Conservation (phyloP, 2,797 vertebrate genomes). For the Eulemur rubriventer region DNA sequence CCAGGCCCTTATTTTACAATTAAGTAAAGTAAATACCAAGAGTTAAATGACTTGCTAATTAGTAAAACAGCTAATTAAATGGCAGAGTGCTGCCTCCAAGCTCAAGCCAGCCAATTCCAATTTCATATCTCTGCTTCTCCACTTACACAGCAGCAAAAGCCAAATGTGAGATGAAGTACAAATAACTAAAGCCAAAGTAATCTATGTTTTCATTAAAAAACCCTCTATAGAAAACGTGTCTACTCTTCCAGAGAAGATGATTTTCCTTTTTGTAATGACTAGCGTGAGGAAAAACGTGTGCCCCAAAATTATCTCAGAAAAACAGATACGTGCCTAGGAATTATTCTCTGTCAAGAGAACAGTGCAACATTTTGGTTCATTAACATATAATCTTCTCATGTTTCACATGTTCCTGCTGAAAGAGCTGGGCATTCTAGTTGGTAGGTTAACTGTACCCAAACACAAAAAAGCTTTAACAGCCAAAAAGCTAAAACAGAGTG, state of each 20-base stretch:
- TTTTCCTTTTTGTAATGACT: slow-evolving; percentile 3
- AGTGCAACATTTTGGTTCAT: neutral
- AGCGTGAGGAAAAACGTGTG: neutral
- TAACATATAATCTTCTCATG: neutral
- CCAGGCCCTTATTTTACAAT: slow-evolving; percentile 36
- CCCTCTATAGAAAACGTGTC: neutral
- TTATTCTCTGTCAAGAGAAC: neutral
- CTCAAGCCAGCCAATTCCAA: neutral
- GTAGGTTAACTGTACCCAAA: neutral
- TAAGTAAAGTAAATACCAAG: slow-evolving; percentile 13
- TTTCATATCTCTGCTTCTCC: neutral
- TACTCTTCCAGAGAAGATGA: neutral
- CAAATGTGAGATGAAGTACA: neutral
- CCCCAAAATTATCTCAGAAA: neutral
- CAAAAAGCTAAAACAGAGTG: neutral
- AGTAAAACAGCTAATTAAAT: slow-evolving; percentile 20
- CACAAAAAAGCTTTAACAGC: neutral
- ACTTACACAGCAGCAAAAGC: neutral
- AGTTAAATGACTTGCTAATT: slow-evolving; percentile 18
- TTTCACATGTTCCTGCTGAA: neutral
- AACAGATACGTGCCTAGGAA: neutral
- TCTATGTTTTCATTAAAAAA: neutral
- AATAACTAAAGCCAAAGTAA: neutral
- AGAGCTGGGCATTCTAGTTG: neutral
- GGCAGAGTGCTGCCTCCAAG: neutral